Base-by-base conservation (phyloP, 2,888 invertebrate species). In the Scaeva pyrastri region DNA sequence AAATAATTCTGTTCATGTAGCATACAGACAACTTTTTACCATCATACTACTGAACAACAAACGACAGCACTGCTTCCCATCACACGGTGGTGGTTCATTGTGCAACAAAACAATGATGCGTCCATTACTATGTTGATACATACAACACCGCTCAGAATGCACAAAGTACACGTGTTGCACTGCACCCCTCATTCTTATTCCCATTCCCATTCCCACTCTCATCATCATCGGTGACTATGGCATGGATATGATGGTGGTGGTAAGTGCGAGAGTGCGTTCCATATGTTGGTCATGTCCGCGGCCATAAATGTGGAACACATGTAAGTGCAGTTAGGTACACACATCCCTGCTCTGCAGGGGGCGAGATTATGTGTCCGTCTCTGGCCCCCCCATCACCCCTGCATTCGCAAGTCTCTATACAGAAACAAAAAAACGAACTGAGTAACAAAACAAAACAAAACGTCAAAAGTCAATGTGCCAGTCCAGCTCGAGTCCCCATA, bases 251-350 rank as follows among this genome's bases (percentile, higher is more conserved):
- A 11, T 64, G n/a, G 60, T 56, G 68, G 71, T 52, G 19, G 62
- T 19, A 39, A 70, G 68, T 70, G 74, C 78, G 56, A 72, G 76
- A 85, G 80, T 85, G 80, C 80, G 82, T 86, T 77, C 77, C 82
- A 82, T 86, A 82, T 86, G 86, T 82, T 86, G 77, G 82, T 74
- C 81, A 82, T 82, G 82, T 86, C 74, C 86, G 82, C 77, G 82
- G 86, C 82, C 82, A 86, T 86, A 82, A 78, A 82, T 78, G 82
- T 70, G 77, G 82, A 86, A 86, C 86, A 86, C 82, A 82, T 86
- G 82, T 86, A 86, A 74, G 74, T 82, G 39, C 68, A 68, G 36
- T 52, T 39, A 50, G 52, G 68, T 52, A 71, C 39, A 71, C 56
- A 82, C 82, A 78, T 55, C 82, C 70, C 82, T 82, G 66, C 82